Evolutionary conservation across 2,113 vertebrate genomes (phyloP).

Genomic region (Etheostoma spectabile): DNA sequence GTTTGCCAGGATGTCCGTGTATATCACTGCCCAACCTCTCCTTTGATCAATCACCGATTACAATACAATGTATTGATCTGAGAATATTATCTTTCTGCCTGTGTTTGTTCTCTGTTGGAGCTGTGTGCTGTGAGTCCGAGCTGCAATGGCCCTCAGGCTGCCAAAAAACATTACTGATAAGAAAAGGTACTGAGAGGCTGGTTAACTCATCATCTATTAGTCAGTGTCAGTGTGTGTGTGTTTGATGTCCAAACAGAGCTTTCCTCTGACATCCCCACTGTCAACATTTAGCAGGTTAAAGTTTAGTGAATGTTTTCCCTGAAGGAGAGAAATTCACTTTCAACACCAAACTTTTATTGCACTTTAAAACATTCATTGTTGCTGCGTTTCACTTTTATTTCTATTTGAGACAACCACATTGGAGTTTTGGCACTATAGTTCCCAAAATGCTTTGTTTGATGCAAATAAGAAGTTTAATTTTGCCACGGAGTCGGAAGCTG

Average conservation of each 20-base stretch:
- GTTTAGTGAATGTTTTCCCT: slow-evolving; percentile 62
- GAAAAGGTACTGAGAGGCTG: slow-evolving; percentile 55
- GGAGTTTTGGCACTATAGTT: not conserved
- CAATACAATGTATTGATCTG: slow-evolving; percentile 66
- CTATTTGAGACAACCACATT: not conserved
- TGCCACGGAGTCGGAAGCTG: not conserved
- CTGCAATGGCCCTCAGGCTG: slow-evolving; percentile 13
- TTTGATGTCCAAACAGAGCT: slow-evolving; percentile 63
- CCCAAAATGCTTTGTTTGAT: not conserved
- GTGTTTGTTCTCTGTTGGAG: slow-evolving; percentile 56
- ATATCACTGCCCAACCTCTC: slow-evolving; percentile 37
- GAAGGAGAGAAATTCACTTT: not conserved
- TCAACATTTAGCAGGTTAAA: slow-evolving; percentile 77
- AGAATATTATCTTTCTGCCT: slow-evolving; percentile 48
- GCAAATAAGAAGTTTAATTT: not conserved
- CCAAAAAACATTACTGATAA: slow-evolving; percentile 66
- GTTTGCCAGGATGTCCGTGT: slow-evolving; percentile 53
- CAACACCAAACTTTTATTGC: not conserved
- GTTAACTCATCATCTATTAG: slow-evolving; percentile 79
- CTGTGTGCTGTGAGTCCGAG: slow-evolving; percentile 23
- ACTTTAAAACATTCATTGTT: not conserved
- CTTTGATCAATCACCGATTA: slow-evolving; percentile 69
- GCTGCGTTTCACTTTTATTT: not conserved
- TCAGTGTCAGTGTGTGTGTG: slow-evolving; percentile 29
- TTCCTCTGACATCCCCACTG: slow-evolving; percentile 57